These are phyloP conservation scores for Staurois parvus DNA, from an alignment of 2,797 vertebrate species.

Conservation along the genomic window DNA sequence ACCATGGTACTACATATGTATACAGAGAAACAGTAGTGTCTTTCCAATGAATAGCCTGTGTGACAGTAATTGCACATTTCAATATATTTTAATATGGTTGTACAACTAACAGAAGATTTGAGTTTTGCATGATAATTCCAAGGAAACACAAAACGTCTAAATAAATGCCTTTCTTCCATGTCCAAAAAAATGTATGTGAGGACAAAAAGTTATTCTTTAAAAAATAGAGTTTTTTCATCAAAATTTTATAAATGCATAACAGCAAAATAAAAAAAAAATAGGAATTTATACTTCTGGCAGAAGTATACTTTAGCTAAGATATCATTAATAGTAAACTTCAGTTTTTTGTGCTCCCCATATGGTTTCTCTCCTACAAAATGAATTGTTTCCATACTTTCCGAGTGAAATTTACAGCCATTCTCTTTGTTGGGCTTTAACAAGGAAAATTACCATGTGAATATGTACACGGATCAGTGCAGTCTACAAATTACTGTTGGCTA, in stretches of 20 bases:
- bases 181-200: neutral
- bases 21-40: neutral
- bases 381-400: constrained; percentile 49
- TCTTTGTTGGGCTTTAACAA: constrained; percentile 37
- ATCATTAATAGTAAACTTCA: constrained; percentile 35
- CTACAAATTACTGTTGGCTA: constrained; percentile 43
- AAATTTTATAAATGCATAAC: constrained; percentile 21
- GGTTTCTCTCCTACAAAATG: constrained; percentile 28
- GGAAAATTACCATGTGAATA: constrained; percentile 39
- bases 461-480: constrained; percentile 21
- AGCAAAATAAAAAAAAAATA: neutral
- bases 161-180: neutral
- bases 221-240: constrained; percentile 22
- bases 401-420: constrained; percentile 23
- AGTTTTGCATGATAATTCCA: neutral
- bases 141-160: neutral
- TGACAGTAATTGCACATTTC: neutral
- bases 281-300: constrained; percentile 25
- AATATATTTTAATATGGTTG: neutral
- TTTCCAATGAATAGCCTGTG: neutral
- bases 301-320: constrained; percentile 14
- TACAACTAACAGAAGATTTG: neutral
- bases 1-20: neutral
- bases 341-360: constrained; percentile 30
- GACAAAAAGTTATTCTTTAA: constrained; percentile 9